Base-by-base conservation (phyloP, 2,888 invertebrate genomes). In the Pecten maximus region DNA sequence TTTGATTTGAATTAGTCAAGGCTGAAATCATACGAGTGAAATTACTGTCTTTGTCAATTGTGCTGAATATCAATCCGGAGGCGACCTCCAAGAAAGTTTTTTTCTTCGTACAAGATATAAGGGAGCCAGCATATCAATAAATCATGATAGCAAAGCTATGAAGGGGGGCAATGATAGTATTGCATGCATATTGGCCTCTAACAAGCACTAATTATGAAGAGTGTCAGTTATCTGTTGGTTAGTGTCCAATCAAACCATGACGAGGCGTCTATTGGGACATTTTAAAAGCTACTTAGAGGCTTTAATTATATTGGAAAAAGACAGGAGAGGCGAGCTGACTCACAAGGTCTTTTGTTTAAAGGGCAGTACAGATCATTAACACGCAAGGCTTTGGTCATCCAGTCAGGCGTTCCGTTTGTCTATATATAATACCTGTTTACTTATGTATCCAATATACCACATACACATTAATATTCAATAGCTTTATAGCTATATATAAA, bases 381-480 rank as follows among this genome's bases (percentile, higher is more conserved):
- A 35, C 35, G 35, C 74, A 6, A 16, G 16, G 74, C 74, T 74
- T 74, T 74, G 28, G 74, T 10, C 35, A 74, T 35, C 12, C 12
- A 28, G 23, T 74, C 10, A 28, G 28, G 74, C 74, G 74, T 74
- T 10, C 12, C 35, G 15, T 74, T 35, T 54, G 54, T 28, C 74
- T 74, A 74, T 74, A 35, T 74, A 74, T 35, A 74, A 74, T 74
- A 74, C 54, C 6, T 74, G 74, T 74, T 74, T 74, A 74, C 28
- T 28, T 74, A 74, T 74, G 35, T 74, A 74, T 28, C 74, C 74
- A 74, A 74, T 74, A 74, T 54, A 50, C 50, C 2, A 16, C 28
- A 28, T n/a, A 28, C 10, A 35, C 74, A 74, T 74, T 74, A 74
- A 74, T 74, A 74, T 74, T 74, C 74, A 74, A 74, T 35, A 10